phyloP scores from a whole-genome alignment of 2,888 invertebrate genomes.

The Lasioglossum calceatum region DNA sequence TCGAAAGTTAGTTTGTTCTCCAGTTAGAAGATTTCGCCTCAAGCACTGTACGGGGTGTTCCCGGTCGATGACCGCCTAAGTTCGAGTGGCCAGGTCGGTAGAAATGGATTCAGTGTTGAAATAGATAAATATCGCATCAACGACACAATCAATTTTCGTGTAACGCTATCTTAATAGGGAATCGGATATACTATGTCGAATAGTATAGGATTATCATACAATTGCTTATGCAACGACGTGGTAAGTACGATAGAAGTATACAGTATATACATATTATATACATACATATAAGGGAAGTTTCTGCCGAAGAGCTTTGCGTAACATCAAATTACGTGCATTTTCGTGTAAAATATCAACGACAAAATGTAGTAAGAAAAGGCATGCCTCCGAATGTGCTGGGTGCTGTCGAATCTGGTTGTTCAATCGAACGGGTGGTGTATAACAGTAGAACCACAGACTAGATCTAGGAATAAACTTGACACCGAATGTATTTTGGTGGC shows the following conservation, averaged over 20 bases:
- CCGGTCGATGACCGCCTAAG: constrained; percentile 9
- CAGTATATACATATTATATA: constrained; percentile 79
- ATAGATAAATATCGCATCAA: constrained; percentile 29
- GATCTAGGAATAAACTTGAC: too few species aligned
- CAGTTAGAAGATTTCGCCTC: constrained; percentile 3
- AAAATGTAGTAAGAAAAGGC: constrained; percentile 68
- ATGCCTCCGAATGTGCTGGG: constrained; percentile 64
- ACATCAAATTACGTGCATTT: constrained; percentile 64
- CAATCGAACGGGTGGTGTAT: constrained; percentile 45
- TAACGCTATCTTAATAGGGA: constrained; percentile 59
- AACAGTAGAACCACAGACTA: neutral
- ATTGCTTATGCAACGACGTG: constrained; percentile 60
- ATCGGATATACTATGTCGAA: constrained; percentile 57
- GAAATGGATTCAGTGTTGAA: constrained; percentile 29
- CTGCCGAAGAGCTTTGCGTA: constrained; percentile 54
- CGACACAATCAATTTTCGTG: constrained; percentile 31
- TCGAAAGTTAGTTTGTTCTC: neutral
- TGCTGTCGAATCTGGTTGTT: constrained; percentile 43
- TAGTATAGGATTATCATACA: constrained; percentile 74
- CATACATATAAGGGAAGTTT: constrained; percentile 62
- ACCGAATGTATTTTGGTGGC: too few species aligned
- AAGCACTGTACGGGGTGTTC: constrained; percentile 24
- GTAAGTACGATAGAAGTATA: constrained; percentile 74
- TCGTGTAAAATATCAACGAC: constrained; percentile 56
- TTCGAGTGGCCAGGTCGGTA: constrained; percentile 27